Evolutionary conservation across 2,888 invertebrate genomes (phyloP).

Genomic region (Acronicta leporina): DNA sequence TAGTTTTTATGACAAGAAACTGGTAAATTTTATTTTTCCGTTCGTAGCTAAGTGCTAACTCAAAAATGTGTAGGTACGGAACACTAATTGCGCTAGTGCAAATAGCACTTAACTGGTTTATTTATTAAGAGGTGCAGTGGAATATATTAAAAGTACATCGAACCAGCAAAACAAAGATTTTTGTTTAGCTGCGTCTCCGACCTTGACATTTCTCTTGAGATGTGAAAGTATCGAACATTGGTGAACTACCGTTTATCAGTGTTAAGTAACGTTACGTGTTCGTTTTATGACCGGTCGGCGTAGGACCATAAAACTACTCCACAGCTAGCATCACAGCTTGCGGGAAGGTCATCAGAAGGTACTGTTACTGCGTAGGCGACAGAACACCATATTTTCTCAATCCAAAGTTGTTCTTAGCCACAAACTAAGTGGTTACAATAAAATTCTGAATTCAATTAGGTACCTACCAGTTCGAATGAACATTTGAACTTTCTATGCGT

Average conservation of each 20-base stretch:
- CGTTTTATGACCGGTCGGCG: conserved; percentile 57
- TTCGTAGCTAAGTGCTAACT: too few species aligned
- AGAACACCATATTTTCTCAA: conserved; percentile 23
- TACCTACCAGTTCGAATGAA: conserved; percentile 44
- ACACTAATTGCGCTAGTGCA: neutral
- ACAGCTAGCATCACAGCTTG: conserved; percentile 41
- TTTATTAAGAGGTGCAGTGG: neutral
- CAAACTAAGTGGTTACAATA: conserved; percentile 21
- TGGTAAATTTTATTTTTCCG: too few species aligned
- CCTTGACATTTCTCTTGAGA: conserved; percentile 58
- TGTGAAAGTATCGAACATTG: conserved; percentile 65
- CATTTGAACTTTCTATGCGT: conserved; percentile 52
- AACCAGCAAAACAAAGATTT: conserved; percentile 19
- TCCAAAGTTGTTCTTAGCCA: conserved; percentile 24
- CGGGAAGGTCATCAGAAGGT: conserved; percentile 31
- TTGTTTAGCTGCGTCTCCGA: conserved; percentile 22
- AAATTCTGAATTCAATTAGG: conserved; percentile 47
- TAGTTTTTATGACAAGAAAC: too few species aligned
- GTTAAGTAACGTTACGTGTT: conserved; percentile 67
- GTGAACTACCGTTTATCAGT: conserved; percentile 61
- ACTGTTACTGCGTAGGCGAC: conserved; percentile 44
- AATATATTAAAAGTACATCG: neutral
- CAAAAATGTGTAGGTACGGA: too few species aligned
- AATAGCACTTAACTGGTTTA: neutral
- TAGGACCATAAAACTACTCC: conserved; percentile 58